These are phyloP conservation scores for Dysidea cf. avara DNA, from an alignment of 37 sponge, comb jelly and placozoan species.

Conservation along the genomic window DNA sequence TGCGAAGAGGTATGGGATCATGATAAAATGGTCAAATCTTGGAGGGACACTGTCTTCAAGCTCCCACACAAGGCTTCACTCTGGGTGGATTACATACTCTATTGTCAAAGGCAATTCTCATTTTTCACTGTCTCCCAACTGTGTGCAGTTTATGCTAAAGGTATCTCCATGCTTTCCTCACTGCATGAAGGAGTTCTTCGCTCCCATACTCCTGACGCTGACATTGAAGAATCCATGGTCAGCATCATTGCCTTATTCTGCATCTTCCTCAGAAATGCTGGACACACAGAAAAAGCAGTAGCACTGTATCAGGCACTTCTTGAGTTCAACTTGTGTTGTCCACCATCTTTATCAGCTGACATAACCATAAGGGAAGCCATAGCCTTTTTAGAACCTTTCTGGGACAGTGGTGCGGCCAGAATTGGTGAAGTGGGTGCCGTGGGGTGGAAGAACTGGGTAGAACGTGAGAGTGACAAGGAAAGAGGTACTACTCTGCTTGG, in stretches of 20 bases:
- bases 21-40: constrained; percentile 45
- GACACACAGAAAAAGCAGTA: constrained; percentile 80
- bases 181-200: constrained; percentile 63
- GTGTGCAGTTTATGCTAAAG: constrained; percentile 43
- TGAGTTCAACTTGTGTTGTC: constrained; percentile 79
- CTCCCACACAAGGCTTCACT: constrained; percentile 59
- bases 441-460: constrained; percentile 74
- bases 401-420: constrained; percentile 75
- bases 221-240: constrained; percentile 42
- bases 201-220: constrained; percentile 66
- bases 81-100: constrained; percentile 74
- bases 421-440: constrained; percentile 68
- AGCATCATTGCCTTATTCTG: constrained; percentile 58
- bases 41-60: constrained; percentile 81
- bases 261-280: constrained; percentile 55
- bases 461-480: constrained; percentile 1
- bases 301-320: constrained; percentile 82
- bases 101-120: constrained; percentile 60
- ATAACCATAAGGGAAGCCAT: background rate
- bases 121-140: constrained; percentile 46
- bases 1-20: constrained; percentile 61
- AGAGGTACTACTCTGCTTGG: background rate
- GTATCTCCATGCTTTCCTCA: constrained; percentile 56
- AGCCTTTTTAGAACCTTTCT: constrained; percentile 73
- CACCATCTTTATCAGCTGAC: constrained; percentile 20